Percentiles rank a stretch among this genome's conserved stretches.
phyloP scores from a whole-genome alignment of 2,888 invertebrate species.

The Limnephilus lunatus region DNA sequence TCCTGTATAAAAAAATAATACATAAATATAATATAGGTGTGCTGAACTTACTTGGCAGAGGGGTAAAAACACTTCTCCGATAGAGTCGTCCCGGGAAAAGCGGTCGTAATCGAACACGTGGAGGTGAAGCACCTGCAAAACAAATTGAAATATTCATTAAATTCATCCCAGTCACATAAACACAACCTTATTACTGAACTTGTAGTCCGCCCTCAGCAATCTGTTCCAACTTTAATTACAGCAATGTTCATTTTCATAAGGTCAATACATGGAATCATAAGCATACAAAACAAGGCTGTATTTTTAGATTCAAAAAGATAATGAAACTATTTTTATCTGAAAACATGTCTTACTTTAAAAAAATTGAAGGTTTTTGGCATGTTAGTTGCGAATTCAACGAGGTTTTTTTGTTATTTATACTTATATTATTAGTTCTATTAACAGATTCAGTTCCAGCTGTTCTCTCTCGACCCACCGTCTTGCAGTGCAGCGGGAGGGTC shows the following conservation, averaged over 20 bases:
- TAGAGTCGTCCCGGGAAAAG: slow-evolving; percentile 95
- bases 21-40: neutral
- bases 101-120: slow-evolving; percentile 97
- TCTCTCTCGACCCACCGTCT: too few relatives aligned
- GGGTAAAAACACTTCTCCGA: slow-evolving; percentile 94
- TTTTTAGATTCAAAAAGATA: too few relatives aligned
- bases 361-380: too few relatives aligned
- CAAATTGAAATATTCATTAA: neutral
- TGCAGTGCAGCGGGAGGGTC: too few relatives aligned
- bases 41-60: slow-evolving; percentile 86
- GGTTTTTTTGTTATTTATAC: too few relatives aligned
- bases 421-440: too few relatives aligned
- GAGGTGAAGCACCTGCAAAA: slow-evolving; percentile 85
- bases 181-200: neutral
- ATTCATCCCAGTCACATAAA: neutral
- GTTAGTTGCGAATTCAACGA: too few relatives aligned
- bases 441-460: too few relatives aligned
- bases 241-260: neutral
- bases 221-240: neutral
- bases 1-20: too few relatives aligned
- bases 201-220: neutral
- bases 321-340: too few relatives aligned
- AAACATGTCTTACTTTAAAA: too few relatives aligned
- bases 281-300: too few relatives aligned
- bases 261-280: neutral